phyloP scores from a whole-genome alignment of 2,888 invertebrate genomes.

The Nematopogon swammerdamellus region DNA sequence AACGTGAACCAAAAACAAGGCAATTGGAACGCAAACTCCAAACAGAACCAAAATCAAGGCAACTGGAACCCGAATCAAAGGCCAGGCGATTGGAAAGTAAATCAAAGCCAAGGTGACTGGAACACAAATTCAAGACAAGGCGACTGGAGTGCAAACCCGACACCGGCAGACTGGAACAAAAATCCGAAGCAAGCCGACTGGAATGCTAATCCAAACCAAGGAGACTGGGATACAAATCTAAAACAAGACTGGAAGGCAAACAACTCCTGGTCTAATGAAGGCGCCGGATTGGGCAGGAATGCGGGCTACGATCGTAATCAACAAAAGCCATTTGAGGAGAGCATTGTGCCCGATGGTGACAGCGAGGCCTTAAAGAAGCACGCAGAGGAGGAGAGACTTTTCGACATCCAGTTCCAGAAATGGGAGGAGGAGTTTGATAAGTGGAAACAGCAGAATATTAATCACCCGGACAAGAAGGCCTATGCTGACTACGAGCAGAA shows the following conservation, averaged over 20 bases:
- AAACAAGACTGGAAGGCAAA: no score
- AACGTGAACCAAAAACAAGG: no score
- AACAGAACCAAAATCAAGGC: neutral
- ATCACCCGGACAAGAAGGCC: slow-evolving; percentile 87
- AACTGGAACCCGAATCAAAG: no score
- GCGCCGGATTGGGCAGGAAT: neutral
- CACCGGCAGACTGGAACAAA: no score
- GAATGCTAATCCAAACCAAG: no score
- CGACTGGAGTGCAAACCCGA: no score
- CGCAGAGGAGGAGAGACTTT: slow-evolving; percentile 74
- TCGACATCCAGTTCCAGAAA: slow-evolving; percentile 83
- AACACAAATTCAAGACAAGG: neutral
- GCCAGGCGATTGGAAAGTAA: neutral
- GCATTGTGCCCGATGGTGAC: neutral
- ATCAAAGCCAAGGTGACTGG: neutral
- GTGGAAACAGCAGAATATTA: slow-evolving; percentile 88
- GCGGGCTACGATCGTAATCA: neutral
- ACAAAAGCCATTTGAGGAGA: no score
- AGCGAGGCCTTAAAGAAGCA: slow-evolving; percentile 36
- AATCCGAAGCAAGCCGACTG: no score
- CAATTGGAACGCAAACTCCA: no score
- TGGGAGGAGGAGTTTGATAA: slow-evolving; percentile 92
- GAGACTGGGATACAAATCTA: no score
- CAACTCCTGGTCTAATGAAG: no score
- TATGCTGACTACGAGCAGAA: slow-evolving; percentile 84